Evolutionary conservation across 1,140 invertebrate genomes (phyloP).

Genomic region (Notospermus geniculatus): DNA sequence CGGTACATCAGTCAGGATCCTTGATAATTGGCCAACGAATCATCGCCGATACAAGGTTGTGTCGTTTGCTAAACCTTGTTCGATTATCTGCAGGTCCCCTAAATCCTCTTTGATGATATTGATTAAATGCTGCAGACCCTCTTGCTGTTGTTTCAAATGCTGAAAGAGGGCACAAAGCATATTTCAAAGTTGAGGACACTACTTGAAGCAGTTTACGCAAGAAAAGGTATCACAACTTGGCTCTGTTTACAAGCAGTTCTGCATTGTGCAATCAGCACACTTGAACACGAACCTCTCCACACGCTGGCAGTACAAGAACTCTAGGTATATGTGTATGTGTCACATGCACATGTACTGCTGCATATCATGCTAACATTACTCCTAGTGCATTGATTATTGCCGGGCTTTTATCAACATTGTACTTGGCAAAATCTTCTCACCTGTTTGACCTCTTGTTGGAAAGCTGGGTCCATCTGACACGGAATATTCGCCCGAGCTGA

Average conservation of each 20-base stretch:
- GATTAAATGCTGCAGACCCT: slow-evolving; percentile 78
- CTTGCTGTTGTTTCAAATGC: slow-evolving; percentile 78
- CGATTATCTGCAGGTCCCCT: slow-evolving; percentile 74
- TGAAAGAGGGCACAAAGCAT: slow-evolving; percentile 51
- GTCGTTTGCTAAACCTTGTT: slow-evolving; percentile 70
- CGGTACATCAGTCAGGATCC: too few species aligned
- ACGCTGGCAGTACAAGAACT: too few species aligned
- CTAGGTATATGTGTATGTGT: too few species aligned
- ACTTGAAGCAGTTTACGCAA: too few species aligned
- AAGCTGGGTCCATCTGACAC: slow-evolving; percentile 65
- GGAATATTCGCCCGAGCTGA: slow-evolving; percentile 47
- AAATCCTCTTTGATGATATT: slow-evolving; percentile 76
- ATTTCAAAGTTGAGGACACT: too few species aligned
- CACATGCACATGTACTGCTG: too few species aligned
- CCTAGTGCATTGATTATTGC: not conserved
- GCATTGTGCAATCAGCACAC: too few species aligned
- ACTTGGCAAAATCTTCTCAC: slow-evolving; percentile 44
- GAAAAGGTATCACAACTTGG: too few species aligned
- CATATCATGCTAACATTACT: too few species aligned
- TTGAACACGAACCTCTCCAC: too few species aligned
- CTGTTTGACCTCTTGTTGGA: slow-evolving; percentile 66
- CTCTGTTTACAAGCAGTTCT: too few species aligned
- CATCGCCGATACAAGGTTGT: not conserved
- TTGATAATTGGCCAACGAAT: too few species aligned
- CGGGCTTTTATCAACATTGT: not conserved